Evolutionary conservation across 1,140 invertebrate genomes (phyloP), one percentile per base, ranked within the genome.

Genomic region (Drosophila virilis): DNA sequence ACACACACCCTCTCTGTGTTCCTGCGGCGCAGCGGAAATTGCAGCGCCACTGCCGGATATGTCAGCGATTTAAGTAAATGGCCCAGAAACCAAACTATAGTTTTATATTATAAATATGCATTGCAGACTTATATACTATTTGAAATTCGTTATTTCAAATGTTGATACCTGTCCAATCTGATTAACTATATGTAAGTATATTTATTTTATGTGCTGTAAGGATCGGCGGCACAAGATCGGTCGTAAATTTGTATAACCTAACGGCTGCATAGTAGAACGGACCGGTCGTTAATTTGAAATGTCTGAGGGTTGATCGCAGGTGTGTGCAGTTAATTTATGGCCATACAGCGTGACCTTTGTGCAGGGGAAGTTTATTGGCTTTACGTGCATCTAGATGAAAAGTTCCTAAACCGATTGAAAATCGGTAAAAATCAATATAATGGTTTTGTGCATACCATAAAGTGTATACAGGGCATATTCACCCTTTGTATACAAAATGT

Each of bases 1-100:
- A 12, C 17, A 10, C 22, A 33, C 15, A 42, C 35, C 6, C 37
- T 22, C 37, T 28, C 8, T 13, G 10, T 54, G 46, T 17, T 71
- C 58, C 42, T 64, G 52, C 17, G 51, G 22, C 74, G 38, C 57
- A 60, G 38, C 83, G 83, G 83, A 88, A 83, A 86, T 86, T 78
- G 72, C 78, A 78, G 67, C 70, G 46, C 61, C 76, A 60, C 61
- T 72, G 76, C 79, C 83, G 83, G 83, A 88, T 80, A 79, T 86
- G 76, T 74, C 46, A 50, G 73, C 84, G 79, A 89, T 86, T 89
- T 79, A 79, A 88, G 45, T 51, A 69, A 88, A 79, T 88, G 76
- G 54, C 45, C 67, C 64, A 59, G 75, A 72, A 54, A 38, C 32
- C 46, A 45, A 13, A 32, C 48, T 40, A 54, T 48, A 40, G 28